phyloP scores from a whole-genome alignment of 2,888 invertebrate genomes.

The Agapostemon virescens region DNA sequence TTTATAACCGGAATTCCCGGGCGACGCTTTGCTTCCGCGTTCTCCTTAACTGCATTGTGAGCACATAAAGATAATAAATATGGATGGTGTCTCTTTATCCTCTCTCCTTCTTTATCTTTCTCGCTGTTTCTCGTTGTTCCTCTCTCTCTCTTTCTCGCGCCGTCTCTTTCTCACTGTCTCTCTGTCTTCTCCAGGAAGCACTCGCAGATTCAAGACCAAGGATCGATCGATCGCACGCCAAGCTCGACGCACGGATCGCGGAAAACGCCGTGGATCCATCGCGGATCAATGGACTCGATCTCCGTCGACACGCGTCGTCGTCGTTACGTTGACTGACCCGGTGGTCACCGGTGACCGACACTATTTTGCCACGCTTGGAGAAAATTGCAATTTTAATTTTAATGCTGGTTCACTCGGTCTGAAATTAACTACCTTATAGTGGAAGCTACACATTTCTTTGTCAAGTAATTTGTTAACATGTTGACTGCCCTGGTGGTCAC shows the following conservation, averaged over 20 bases:
- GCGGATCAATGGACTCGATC: slow-evolving; percentile 31
- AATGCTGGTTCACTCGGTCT: too few species aligned
- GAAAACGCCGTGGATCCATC: slow-evolving; percentile 23
- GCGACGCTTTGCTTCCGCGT: slow-evolving; percentile 69
- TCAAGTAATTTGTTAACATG: too few species aligned
- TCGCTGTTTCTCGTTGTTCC: slow-evolving; percentile 18
- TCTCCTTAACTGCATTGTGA: slow-evolving; percentile 70
- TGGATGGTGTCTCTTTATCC: slow-evolving; percentile 57
- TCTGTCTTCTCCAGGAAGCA: slow-evolving; percentile 56
- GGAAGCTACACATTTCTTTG: too few species aligned
- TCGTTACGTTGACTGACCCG: too few species aligned
- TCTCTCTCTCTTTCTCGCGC: slow-evolving; percentile 24
- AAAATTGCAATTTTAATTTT: too few species aligned
- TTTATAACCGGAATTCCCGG: slow-evolving; percentile 74
- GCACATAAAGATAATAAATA: slow-evolving; percentile 70
- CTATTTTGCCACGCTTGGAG: too few species aligned
- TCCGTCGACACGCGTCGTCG: neutral
- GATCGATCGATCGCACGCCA: slow-evolving; percentile 50
- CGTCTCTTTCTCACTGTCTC: slow-evolving; percentile 34
- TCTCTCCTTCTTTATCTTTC: slow-evolving; percentile 31
- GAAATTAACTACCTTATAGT: too few species aligned
- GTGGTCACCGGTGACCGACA: too few species aligned
- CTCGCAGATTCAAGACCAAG: slow-evolving; percentile 63
- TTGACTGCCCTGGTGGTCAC: too few species aligned
- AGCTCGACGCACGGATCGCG: neutral